Evolutionary conservation across 2,888 invertebrate genomes (phyloP).

Genomic region (Monopis laevigella): DNA sequence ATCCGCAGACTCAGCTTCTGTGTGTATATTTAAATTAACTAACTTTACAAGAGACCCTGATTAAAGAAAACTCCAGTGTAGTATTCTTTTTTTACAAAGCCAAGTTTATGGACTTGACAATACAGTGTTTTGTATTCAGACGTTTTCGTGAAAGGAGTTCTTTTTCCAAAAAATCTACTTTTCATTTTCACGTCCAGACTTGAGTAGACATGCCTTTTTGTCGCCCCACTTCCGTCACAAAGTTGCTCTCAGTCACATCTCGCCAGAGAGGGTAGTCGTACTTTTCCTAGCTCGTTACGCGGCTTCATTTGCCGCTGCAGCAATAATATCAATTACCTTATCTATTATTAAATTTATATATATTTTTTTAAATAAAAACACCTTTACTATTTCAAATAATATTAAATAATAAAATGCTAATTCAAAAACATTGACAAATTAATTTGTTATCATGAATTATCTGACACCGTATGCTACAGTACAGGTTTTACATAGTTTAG

Average conservation of each 20-base stretch:
- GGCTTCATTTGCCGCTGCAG: conserved; percentile 10
- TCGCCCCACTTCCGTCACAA: not conserved
- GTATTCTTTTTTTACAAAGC: conserved; percentile 1
- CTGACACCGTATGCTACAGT: too few relatives aligned
- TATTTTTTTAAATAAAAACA: too few relatives aligned
- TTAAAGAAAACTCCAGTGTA: conserved; percentile 25
- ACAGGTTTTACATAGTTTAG: too few relatives aligned
- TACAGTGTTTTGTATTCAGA: not conserved
- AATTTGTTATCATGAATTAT: too few relatives aligned
- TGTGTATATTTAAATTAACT: conserved; percentile 47
- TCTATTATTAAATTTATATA: too few relatives aligned
- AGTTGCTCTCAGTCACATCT: conserved; percentile 3
- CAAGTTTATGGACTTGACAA: too few relatives aligned
- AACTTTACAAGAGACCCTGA: conserved; percentile 32
- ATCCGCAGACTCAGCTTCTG: conserved; percentile 28
- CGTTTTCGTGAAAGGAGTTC: not conserved
- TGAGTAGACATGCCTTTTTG: not conserved
- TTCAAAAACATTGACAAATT: too few relatives aligned
- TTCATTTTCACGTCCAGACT: not conserved
- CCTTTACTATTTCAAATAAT: too few relatives aligned
- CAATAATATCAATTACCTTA: not conserved
- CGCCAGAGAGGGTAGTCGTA: conserved; percentile 2
- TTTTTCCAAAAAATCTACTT: not conserved
- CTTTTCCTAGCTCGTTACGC: conserved; percentile 6
- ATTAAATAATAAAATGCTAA: too few relatives aligned